These are phyloP conservation scores for Megastigmus dorsalis DNA, from an alignment of 2,888 invertebrate species.

Conservation along the genomic window DNA sequence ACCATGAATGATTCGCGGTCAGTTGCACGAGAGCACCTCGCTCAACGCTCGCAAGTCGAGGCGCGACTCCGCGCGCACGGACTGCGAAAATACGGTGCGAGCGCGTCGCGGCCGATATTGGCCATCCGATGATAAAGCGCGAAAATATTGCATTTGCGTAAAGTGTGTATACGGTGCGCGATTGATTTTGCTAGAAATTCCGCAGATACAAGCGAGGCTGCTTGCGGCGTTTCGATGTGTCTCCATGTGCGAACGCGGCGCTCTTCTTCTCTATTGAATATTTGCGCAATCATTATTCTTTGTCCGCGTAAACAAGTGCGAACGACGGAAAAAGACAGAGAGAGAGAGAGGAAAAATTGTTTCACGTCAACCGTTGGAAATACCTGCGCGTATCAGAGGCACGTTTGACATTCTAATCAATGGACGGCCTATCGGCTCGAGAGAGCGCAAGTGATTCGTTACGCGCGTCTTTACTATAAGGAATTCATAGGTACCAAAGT, in stretches of 20 bases:
- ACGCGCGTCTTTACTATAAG: not conserved
- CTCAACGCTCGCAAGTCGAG: too few species aligned
- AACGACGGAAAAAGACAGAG: not conserved
- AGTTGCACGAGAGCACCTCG: too few species aligned
- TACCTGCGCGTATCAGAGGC: constrained; percentile 1
- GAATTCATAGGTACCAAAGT: not conserved
- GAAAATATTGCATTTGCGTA: constrained; percentile 1
- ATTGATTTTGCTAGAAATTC: constrained; percentile 32
- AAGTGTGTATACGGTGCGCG: not conserved
- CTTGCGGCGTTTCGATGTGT: too few species aligned
- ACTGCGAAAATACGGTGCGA: too few species aligned
- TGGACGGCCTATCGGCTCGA: not conserved
- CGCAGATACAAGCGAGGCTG: not conserved
- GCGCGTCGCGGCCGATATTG: not conserved
- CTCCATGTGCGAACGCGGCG: not conserved
- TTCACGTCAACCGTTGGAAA: constrained; percentile 26
- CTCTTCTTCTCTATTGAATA: not conserved
- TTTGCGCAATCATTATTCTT: constrained; percentile 23
- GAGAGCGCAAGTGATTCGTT: not conserved
- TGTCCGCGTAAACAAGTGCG: constrained; percentile 14
- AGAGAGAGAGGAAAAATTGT: not conserved
- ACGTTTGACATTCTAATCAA: not conserved
- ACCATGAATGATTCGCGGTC: too few species aligned
- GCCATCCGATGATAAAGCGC: not conserved
- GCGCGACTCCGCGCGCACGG: too few species aligned